Percentiles rank a stretch among this genome's conserved stretches.
Evolutionary conservation across 2,888 invertebrate species (phyloP).

Genomic region (Anthoptus insignis): DNA sequence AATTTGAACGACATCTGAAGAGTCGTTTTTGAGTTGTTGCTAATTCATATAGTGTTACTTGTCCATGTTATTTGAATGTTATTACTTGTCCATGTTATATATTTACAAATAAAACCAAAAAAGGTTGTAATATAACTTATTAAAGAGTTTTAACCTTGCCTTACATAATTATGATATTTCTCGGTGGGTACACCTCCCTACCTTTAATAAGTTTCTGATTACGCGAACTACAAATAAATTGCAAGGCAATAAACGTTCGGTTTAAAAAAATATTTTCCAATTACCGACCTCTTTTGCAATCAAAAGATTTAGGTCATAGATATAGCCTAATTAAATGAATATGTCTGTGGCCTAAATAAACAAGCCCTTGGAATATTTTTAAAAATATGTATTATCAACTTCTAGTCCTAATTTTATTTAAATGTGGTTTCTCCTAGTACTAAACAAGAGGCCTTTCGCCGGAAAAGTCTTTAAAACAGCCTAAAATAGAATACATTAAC

Average conservation of each 20-base stretch:
- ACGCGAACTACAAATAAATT: not conserved
- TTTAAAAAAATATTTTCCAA: not conserved
- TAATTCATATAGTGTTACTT: too few species aligned
- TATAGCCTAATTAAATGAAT: not conserved
- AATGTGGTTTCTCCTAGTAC: not conserved
- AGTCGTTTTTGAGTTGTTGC: too few species aligned
- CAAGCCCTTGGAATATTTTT: not conserved
- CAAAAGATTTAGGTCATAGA: not conserved
- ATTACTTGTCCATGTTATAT: too few species aligned
- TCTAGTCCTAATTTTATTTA: not conserved
- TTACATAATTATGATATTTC: too few species aligned
- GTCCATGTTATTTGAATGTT: too few species aligned
- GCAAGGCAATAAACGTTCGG: not conserved
- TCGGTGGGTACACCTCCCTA: too few species aligned
- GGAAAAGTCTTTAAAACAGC: not conserved
- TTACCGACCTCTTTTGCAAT: not conserved
- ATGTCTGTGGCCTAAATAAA: not conserved
- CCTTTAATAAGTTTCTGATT: too few species aligned
- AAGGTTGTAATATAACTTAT: too few species aligned
- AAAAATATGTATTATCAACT: not conserved
- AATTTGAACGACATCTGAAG: too few species aligned
- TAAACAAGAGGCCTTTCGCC: not conserved
- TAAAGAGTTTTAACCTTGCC: too few species aligned
- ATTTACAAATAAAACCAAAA: too few species aligned
- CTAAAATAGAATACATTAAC: constrained; percentile 24